These are phyloP conservation scores for Mamestra brassicae DNA, from an alignment of 2,888 invertebrate genomes.

Conservation along the genomic window DNA sequence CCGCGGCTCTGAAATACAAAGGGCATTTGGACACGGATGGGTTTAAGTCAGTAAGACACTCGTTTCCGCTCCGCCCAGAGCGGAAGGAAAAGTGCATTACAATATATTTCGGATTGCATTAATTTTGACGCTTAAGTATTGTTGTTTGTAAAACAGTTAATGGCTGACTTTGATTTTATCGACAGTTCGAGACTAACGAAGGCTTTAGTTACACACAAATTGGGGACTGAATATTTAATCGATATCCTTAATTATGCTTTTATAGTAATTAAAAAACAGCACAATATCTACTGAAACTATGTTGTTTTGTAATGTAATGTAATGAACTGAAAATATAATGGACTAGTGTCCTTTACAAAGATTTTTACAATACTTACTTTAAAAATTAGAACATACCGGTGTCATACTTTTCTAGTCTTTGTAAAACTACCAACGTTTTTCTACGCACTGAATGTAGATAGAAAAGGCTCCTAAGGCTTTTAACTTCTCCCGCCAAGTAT, in stretches of 20 bases:
- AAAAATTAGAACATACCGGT: too few relatives aligned
- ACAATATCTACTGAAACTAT: background rate
- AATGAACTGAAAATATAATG: too few relatives aligned
- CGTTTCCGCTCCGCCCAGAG: too few relatives aligned
- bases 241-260: background rate
- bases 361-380: background rate
- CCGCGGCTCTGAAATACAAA: too few relatives aligned
- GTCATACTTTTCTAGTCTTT: background rate
- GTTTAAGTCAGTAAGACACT: too few relatives aligned
- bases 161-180: background rate
- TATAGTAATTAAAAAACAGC: background rate
- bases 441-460: conserved; percentile 52
- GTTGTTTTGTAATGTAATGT: too few relatives aligned
- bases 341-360: background rate
- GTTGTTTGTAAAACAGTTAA: too few relatives aligned
- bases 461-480: conserved; percentile 52
- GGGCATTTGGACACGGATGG: too few relatives aligned
- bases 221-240: background rate
- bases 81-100: too few relatives aligned
- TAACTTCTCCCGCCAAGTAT: conserved; percentile 65
- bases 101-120: too few relatives aligned
- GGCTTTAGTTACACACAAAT: too few relatives aligned
- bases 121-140: too few relatives aligned
- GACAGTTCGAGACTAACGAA: background rate
- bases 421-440: conserved; percentile 1